phyloP scores from a whole-genome alignment of 1,140 invertebrate genomes.

The Ostrea edulis region DNA sequence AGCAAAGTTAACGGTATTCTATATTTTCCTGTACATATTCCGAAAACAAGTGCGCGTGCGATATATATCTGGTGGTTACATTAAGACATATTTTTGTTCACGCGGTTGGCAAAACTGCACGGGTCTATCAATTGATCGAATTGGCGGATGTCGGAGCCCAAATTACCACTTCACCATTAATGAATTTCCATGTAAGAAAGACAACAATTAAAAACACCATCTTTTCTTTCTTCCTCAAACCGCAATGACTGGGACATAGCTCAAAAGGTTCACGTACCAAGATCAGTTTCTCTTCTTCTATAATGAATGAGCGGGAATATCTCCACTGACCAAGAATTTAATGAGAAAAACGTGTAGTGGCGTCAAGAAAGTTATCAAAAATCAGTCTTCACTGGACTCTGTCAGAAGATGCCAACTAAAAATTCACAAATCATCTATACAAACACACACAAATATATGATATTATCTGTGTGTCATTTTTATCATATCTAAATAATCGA shows the following conservation, averaged over 20 bases:
- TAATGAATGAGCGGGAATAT: no score
- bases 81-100: constrained; percentile 14
- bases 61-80: constrained; percentile 8
- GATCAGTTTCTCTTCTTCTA: no score
- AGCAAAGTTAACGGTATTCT: constrained; percentile 2
- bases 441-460: no score
- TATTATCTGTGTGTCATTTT: no score
- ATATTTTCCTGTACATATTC: not conserved
- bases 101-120: not conserved
- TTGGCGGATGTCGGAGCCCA: not conserved
- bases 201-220: not conserved
- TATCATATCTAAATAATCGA: no score
- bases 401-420: no score
- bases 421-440: no score
- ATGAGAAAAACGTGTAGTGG: no score
- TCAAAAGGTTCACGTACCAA: not conserved
- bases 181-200: not conserved
- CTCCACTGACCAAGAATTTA: no score
- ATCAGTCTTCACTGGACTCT: no score
- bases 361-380: no score
- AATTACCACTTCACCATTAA: constrained; percentile 12
- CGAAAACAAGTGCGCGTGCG: constrained; percentile 1
- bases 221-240: not conserved
- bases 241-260: not conserved
- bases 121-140: constrained; percentile 15